Percentiles rank a stretch among this genome's conserved stretches.
Conservation (phyloP, 1,140 invertebrate genomes). For the Hyphantria cunea region DNA sequence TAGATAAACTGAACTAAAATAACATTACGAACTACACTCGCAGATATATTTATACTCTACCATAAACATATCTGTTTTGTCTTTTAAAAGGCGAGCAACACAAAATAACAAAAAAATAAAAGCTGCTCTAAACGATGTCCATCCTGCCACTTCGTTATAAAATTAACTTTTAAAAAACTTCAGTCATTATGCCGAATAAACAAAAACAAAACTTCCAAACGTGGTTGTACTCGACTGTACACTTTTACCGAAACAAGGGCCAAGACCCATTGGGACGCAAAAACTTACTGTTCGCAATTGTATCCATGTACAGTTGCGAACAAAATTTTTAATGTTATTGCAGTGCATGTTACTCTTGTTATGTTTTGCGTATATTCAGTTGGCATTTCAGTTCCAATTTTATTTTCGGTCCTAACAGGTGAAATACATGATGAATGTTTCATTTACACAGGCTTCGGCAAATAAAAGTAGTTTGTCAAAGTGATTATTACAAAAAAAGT, state of each 20-base stretch:
- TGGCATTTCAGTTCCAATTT: slow-evolving; percentile 8
- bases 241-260: slow-evolving; percentile 23
- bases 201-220: slow-evolving; percentile 12
- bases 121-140: no score
- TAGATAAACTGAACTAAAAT: no score
- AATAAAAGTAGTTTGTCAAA: no score
- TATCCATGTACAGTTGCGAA: background rate
- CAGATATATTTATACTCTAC: no score
- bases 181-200: background rate
- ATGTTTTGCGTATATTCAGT: slow-evolving; percentile 23
- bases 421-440: no score
- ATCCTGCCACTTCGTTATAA: background rate
- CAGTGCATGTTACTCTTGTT: slow-evolving; percentile 1
- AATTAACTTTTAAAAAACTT: background rate
- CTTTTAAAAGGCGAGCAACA: no score
- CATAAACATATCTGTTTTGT: no score
- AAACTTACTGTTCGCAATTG: background rate
- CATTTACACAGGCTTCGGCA: no score
- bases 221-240: background rate
- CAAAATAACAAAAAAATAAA: no score
- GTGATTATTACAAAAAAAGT: no score
- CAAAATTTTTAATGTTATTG: slow-evolving; percentile 16
- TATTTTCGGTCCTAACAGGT: no score
- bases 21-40: no score
- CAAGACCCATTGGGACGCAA: slow-evolving; percentile 17